phyloP scores from a whole-genome alignment of 2,797 vertebrate genomes.

The Labroides dimidiatus region DNA sequence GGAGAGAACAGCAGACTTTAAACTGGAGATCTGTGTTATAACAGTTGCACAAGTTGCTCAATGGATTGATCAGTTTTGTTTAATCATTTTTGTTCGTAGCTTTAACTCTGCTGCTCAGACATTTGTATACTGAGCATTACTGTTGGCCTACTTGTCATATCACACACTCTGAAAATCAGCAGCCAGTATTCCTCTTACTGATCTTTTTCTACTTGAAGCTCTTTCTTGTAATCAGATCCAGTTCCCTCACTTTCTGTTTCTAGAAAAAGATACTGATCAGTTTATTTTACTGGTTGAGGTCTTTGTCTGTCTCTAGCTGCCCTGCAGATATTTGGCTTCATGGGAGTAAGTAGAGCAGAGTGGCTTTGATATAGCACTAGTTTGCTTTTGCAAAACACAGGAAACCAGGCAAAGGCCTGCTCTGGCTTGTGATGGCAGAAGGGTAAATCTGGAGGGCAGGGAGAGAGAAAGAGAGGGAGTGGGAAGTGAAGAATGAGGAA shows the following conservation, averaged over 20 bases:
- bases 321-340: conserved; percentile 67
- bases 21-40: too few relatives aligned
- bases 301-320: conserved; percentile 40
- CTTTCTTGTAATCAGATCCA: conserved; percentile 11
- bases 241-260: conserved; percentile 24
- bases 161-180: conserved; percentile 9
- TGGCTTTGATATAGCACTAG: conserved; percentile 47
- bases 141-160: not conserved
- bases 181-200: conserved; percentile 5
- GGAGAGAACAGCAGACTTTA: too few relatives aligned
- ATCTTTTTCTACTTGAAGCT: not conserved
- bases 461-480: conserved; percentile 45
- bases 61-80: too few relatives aligned
- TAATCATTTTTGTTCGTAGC: too few relatives aligned
- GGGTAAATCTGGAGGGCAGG: conserved; percentile 59
- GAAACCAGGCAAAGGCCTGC: conserved; percentile 71
- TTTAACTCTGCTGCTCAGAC: too few relatives aligned
- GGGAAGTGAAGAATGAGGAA: conserved; percentile 69
- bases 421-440: conserved; percentile 69
- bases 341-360: conserved; percentile 49
- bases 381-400: conserved; percentile 75
- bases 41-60: too few relatives aligned
- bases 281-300: conserved; percentile 56
- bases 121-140: too few relatives aligned
- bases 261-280: conserved; percentile 49